These are phyloP conservation scores for Arvicanthis niloticus DNA, from an alignment of 2,113 vertebrate genomes.

Conservation along the genomic window DNA sequence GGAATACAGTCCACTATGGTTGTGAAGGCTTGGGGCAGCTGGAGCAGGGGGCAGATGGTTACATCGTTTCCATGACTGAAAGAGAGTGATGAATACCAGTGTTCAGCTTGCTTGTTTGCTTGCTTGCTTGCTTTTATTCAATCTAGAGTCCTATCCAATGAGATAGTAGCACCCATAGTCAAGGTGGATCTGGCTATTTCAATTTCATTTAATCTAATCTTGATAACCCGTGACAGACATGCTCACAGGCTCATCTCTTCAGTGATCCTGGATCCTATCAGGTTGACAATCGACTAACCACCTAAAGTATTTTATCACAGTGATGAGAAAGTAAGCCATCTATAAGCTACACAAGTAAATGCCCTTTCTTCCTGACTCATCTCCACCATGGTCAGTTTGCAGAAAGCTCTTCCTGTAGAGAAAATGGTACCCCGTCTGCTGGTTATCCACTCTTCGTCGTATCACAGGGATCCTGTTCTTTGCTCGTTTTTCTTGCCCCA, in stretches of 20 bases:
- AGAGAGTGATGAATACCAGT: not conserved
- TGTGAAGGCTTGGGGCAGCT: not conserved
- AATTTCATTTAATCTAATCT: not conserved
- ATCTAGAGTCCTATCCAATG: not conserved
- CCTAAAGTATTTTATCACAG: not conserved
- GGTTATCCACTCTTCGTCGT: not conserved
- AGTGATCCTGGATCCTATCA: not conserved
- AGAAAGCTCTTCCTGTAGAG: not conserved
- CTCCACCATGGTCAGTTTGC: not conserved
- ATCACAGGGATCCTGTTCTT: not conserved
- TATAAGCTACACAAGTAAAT: not conserved
- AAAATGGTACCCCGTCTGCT: not conserved
- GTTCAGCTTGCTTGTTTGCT: not conserved
- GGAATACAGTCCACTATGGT: not conserved
- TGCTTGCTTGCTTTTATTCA: not conserved
- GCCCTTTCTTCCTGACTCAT: not conserved
- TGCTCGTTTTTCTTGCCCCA: not conserved
- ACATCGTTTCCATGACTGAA: not conserved
- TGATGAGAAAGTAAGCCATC: not conserved
- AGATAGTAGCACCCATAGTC: not conserved
- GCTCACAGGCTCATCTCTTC: not conserved
- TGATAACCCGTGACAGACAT: not conserved
- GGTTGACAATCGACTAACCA: not conserved
- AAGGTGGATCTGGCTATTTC: not conserved
- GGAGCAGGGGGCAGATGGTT: not conserved